Conservation (phyloP, 1,140 invertebrate genomes). For the Copidosoma floridanum region DNA sequence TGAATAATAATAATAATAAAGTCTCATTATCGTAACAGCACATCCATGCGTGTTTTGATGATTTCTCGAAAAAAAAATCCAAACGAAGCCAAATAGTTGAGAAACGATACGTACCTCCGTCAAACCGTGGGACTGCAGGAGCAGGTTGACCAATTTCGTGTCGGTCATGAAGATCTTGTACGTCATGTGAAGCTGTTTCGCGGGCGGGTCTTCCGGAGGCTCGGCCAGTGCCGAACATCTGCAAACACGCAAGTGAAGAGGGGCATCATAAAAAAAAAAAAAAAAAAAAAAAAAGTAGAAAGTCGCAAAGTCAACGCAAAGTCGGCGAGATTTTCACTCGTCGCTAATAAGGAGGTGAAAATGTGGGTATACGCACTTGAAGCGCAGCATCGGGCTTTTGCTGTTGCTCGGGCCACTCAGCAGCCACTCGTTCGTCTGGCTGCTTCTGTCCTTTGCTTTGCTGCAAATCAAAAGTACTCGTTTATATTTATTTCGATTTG, state of each 20-base stretch:
- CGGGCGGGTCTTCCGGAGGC: constrained; percentile 60
- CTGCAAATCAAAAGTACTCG: no score
- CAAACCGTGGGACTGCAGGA: constrained; percentile 74
- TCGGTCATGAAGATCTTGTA: constrained; percentile 80
- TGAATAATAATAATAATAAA: no score
- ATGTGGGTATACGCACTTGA: constrained; percentile 42
- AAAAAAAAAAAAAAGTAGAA: constrained; percentile 9
- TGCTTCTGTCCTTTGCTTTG: constrained; percentile 39
- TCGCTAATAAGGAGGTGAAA: background rate
- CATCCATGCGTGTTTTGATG: no score
- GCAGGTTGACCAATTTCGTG: constrained; percentile 71
- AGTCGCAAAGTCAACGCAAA: background rate
- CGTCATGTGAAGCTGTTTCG: constrained; percentile 71
- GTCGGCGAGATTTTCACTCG: background rate
- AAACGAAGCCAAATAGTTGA: background rate
- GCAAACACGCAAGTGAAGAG: no score
- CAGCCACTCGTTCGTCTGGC: constrained; percentile 44
- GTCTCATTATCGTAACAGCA: no score
- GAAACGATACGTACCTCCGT: constrained; percentile 58
- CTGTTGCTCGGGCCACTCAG: constrained; percentile 44
- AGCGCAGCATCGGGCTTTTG: constrained; percentile 47
- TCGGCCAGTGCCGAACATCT: constrained; percentile 53
- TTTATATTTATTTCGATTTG: no score
- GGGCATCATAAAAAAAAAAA: background rate
- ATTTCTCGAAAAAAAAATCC: no score